Conservation (phyloP, 2,888 invertebrate genomes). For the Rhopalosiphum nymphaeae region DNA sequence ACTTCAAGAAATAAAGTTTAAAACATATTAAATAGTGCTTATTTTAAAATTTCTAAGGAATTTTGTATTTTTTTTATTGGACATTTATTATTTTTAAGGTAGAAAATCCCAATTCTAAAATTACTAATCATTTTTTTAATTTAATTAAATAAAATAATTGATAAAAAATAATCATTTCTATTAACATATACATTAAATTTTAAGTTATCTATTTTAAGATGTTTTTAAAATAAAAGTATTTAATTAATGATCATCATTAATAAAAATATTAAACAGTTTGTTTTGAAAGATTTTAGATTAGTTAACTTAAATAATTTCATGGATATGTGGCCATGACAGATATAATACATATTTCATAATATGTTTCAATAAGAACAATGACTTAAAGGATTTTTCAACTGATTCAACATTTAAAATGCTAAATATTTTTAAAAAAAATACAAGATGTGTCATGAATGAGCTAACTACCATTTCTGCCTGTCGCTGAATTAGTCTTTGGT, state of each 20-base stretch:
- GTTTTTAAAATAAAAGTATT: not conserved
- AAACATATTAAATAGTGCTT: too few relatives aligned
- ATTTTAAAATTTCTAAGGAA: too few relatives aligned
- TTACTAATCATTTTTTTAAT: not conserved
- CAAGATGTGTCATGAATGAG: not conserved
- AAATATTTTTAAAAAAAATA: not conserved
- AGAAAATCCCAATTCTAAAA: not conserved
- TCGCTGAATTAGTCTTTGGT: slow-evolving; percentile 70
- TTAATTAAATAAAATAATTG: not conserved
- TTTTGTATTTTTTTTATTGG: too few relatives aligned
- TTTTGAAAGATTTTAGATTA: not conserved
- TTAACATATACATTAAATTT: not conserved
- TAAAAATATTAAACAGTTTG: not conserved
- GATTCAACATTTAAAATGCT: not conserved
- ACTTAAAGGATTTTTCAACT: not conserved
- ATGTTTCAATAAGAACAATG: not conserved
- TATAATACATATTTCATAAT: not conserved
- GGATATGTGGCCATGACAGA: not conserved
- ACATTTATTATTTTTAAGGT: not conserved
- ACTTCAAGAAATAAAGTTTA: too few relatives aligned
- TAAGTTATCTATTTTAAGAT: not conserved
- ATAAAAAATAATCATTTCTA: not conserved
- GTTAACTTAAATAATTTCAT: not conserved
- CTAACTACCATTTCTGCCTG: slow-evolving; percentile 67
- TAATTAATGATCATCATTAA: not conserved